A percentile compares a stretch with the other conserved stretches of the same genome.
Evolutionary conservation across 92 coral and sea anemone genomes (phyloP).

Genomic region (Umimayanthus kanabou): DNA sequence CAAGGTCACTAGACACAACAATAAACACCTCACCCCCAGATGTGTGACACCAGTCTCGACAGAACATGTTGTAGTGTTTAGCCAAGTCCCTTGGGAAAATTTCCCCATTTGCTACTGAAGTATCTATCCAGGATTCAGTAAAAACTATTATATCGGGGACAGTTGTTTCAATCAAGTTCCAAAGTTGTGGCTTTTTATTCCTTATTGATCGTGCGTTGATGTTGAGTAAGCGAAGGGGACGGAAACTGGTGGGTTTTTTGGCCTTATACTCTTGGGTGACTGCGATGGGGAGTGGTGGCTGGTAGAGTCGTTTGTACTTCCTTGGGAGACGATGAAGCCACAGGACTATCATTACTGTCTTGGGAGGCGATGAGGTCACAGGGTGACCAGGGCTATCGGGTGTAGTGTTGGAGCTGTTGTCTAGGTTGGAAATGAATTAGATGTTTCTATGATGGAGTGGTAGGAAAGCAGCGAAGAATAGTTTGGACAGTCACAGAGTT

Average conservation of each 20-base stretch:
- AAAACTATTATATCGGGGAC: not conserved
- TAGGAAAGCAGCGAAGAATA: conserved; percentile 36
- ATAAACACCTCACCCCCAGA: conserved; percentile 38
- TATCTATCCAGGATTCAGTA: conserved; percentile 49
- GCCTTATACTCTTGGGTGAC: conserved; percentile 10
- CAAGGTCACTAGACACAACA: conserved; percentile 28
- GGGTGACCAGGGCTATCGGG: conserved; percentile 32
- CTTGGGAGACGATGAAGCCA: too few relatives aligned
- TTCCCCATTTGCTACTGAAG: conserved; percentile 32
- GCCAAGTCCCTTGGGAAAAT: conserved; percentile 41
- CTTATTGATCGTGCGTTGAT: conserved; percentile 18
- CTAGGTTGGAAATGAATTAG: conserved; percentile 26
- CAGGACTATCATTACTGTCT: not conserved
- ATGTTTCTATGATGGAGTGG: conserved; percentile 31
- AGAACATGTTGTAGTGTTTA: conserved; percentile 14
- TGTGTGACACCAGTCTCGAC: conserved; percentile 27
- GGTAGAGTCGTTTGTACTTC: not conserved
- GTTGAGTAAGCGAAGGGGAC: conserved; percentile 26
- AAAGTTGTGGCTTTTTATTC: conserved; percentile 21
- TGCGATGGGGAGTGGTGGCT: conserved; percentile 27
- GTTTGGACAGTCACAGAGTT: conserved; percentile 34
- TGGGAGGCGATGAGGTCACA: conserved; percentile 20
- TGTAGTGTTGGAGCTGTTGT: conserved; percentile 18
- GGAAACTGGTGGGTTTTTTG: not conserved
- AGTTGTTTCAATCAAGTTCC: conserved; percentile 14